Base-by-base conservation (phyloP, 2,888 invertebrate genomes). In the Zygogramma bicolorata region DNA sequence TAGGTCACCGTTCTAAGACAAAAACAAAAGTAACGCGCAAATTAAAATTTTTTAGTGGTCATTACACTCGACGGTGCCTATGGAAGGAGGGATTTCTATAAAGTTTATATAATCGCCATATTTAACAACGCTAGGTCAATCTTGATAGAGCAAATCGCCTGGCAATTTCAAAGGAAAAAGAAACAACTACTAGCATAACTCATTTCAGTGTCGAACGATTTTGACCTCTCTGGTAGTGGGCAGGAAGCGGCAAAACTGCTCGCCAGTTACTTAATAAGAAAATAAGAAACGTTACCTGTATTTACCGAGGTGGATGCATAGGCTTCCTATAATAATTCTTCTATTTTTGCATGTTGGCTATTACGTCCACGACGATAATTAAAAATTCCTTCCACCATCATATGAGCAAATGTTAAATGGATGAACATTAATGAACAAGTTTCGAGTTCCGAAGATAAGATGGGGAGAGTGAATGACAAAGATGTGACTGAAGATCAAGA, bases 91-190 rank as follows among this genome's bases (percentile, higher is more conserved):
- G 69, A 42, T 73, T 69, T 69, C 69, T 73, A 71, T 73, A 71
- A 76, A 69, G 68, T 71, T 71, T 74, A 73, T 73, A 74, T 73
- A 79, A 78, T 75, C 77, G 77, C 75, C 77, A 75, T 76, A 77
- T 77, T 77, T 77, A 77, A 77, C 78, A 77, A 77, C 77, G 77
- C 71, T 75, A 79, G 79, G 79, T 80, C 79, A 79, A 80, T 80
- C 80, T 78, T 79, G 80, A 80, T 80, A 80, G 74, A 71, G 79
- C 76, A 75, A 77, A 77, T 76, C 74, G 77, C 75, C 71, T 70
- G 66, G 79, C 77, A 80, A 81, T 81, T 80, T 81, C 80, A 78
- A 78, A 76, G 78, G 75, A 78, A 79, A 79, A 77, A 77, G 67
- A 70, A 69, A 69, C 63, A 71, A 75, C 71, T 76, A 74, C 77